Evolutionary conservation across 1,140 invertebrate genomes (phyloP), one percentile per base, ranked within the genome.

Genomic region (Diorhabda sublineata): DNA sequence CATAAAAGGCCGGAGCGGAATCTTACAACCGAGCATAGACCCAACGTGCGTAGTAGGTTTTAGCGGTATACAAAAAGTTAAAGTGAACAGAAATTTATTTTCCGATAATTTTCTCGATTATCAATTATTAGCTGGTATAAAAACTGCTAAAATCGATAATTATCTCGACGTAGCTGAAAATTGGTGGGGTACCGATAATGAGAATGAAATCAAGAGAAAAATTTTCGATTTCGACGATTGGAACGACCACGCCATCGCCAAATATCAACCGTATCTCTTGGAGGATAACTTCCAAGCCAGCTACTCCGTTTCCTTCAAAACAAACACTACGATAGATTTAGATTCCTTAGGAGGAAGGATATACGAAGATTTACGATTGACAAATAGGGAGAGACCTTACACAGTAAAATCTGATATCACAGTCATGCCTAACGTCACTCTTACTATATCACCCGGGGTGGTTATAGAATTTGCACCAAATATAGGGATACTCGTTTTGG

Each of bases 181-280:
- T 81, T 99, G 94, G 93, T 99, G 98, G 97, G 97, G 97, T 5
- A 91, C 89, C 3, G 82, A 82, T 3, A 86, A 92, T 65, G 85
- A 91, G 57, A 79, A 79, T 4, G 82, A 85, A 45, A 98, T 99
- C 44, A 85, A 88, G 71, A 85, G 89, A 61, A 87, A 90, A 78
- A 98, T 99, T 74, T 99, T 99, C 81, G 98, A 99, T 84, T 98
- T 99, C 84, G 96, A 99, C 81, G 97, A 99, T 79, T 99, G 98
- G 98, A 99, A 99, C 79, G 95, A 96, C 82, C 97, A 96, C 81
- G 96, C 96, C 0, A 88, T 97, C 52, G 96, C 96, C 0, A 86
- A 90, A 26, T 99, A 92, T 81, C 86, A 88, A 68, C 97, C 97
- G 0, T 99, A 90, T 81, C 85, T 98, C 56, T 85, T 89, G 56